Percentiles rank a stretch among this genome's conserved stretches.
These are phyloP conservation scores for Natator depressus DNA, from an alignment of 2,113 vertebrate genomes.

Conservation along the genomic window DNA sequence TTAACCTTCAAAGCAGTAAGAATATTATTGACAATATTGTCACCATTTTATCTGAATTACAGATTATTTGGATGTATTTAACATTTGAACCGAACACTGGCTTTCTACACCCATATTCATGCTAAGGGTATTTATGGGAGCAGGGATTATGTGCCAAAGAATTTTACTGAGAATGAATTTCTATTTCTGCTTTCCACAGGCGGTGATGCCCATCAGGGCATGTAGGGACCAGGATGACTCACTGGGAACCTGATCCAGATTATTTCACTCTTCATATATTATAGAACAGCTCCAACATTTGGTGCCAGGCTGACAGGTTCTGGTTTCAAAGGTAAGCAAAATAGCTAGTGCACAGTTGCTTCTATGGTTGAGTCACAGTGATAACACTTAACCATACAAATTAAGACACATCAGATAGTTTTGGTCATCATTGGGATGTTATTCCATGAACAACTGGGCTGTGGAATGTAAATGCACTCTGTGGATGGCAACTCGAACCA, in stretches of 20 bases:
- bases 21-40: background rate
- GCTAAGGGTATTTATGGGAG: background rate
- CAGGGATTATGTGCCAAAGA: background rate
- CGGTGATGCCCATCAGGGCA: background rate
- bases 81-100: background rate
- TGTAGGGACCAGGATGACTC: background rate
- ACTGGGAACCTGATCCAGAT: background rate
- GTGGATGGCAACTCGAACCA: slow-evolving; percentile 27
- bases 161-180: background rate
- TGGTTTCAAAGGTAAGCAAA: slow-evolving; percentile 12
- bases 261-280: background rate
- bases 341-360: background rate
- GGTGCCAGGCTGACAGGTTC: background rate
- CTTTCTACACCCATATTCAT: background rate
- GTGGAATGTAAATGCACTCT: slow-evolving; percentile 68
- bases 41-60: background rate
- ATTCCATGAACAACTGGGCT: slow-evolving; percentile 61
- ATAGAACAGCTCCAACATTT: background rate
- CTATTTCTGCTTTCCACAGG: background rate
- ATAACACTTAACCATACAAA: background rate
- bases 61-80: background rate
- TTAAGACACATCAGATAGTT: background rate
- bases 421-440: slow-evolving; percentile 27
- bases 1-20: background rate
- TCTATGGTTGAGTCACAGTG: background rate